Evolutionary conservation across 1,140 invertebrate genomes (phyloP).

Genomic region (Phymorhynchus buccinoides): DNA sequence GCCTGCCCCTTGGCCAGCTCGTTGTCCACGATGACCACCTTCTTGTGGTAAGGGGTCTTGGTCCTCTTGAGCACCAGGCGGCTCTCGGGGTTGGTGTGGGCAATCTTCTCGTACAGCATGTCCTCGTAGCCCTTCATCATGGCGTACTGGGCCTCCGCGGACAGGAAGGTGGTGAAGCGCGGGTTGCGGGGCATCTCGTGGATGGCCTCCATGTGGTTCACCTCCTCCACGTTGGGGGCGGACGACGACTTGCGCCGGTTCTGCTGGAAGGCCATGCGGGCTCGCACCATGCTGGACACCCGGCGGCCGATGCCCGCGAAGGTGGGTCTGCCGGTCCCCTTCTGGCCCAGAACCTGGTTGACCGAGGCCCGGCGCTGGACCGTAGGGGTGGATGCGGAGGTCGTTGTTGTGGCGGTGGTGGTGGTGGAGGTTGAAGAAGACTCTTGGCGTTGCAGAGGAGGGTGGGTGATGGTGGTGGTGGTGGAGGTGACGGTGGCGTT

Average conservation of each 20-base stretch:
- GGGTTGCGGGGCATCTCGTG: constrained; percentile 62
- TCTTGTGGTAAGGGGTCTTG: constrained; percentile 51
- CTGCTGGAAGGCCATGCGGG: constrained; percentile 27
- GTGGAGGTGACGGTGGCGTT: background rate
- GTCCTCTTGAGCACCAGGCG: constrained; percentile 51
- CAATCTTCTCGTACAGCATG: constrained; percentile 55
- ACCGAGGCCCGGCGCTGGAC: background rate
- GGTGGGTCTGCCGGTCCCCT: background rate
- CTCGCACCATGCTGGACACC: constrained; percentile 36
- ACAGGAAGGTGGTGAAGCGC: constrained; percentile 63
- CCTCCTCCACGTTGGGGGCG: background rate
- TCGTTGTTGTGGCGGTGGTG: background rate
- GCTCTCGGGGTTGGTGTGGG: constrained; percentile 51
- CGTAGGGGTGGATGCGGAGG: background rate
- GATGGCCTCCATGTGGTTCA: constrained; percentile 47
- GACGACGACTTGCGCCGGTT: background rate
- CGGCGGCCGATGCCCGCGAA: constrained; percentile 30
- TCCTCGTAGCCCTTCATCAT: constrained; percentile 70
- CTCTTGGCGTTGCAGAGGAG: background rate
- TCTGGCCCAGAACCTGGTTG: background rate
- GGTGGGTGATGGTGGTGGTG: background rate
- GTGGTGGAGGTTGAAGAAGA: background rate
- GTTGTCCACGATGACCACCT: background rate
- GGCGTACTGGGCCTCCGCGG: constrained; percentile 66
- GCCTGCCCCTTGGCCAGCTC: background rate